These are phyloP conservation scores for Caenorhabditis angaria DNA, from an alignment of 2,888 invertebrate species.

Conservation along the genomic window DNA sequence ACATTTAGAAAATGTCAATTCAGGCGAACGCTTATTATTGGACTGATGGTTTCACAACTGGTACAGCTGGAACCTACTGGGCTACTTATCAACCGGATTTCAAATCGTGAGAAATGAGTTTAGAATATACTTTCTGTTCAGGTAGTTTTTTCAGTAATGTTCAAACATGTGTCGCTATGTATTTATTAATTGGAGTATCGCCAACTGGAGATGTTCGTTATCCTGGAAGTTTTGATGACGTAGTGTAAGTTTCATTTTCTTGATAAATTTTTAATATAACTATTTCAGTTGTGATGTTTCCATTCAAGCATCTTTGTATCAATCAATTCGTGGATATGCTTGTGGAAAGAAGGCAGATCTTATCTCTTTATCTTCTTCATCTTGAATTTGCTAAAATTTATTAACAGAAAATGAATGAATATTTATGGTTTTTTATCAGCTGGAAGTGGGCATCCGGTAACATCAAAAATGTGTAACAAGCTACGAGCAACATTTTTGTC, in stretches of 20 bases:
- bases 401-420: neutral
- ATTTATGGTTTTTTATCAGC: constrained; percentile 7
- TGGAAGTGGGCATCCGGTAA: constrained; percentile 9
- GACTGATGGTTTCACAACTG: neutral
- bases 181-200: neutral
- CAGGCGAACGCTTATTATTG: neutral
- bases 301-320: neutral
- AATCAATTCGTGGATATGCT: neutral
- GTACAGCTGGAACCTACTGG: neutral
- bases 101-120: too few species aligned
- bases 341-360: neutral
- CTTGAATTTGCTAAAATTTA: neutral
- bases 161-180: neutral
- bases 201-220: neutral
- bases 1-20: neutral
- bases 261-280: too few species aligned
- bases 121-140: too few species aligned
- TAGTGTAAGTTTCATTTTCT: too few species aligned
- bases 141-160: too few species aligned
- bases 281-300: neutral
- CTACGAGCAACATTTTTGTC: constrained; percentile 2
- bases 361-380: neutral
- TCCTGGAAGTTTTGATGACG: neutral
- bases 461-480: constrained; percentile 6
- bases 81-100: neutral